Evolutionary conservation across 1,140 invertebrate genomes (phyloP), one percentile per base, ranked within the genome.

Genomic region (Galleria mellonella): DNA sequence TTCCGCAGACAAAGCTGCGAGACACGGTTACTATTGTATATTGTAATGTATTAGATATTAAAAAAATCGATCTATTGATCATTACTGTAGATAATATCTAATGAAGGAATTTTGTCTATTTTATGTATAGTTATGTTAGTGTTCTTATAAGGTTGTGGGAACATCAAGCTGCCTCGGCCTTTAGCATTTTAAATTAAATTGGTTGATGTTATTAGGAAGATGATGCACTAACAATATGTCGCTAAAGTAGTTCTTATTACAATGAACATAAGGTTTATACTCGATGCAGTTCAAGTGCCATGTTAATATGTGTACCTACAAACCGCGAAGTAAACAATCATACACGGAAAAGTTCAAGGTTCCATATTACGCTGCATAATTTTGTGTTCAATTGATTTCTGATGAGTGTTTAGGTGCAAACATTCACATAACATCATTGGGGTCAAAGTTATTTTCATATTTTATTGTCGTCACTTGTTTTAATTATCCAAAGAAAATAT

Each of bases 381-480:
- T 50, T 69, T 68, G 61, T 69, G 50, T 58, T 50, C 57, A 78
- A 78, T 76, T 72, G 61, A 63, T 62, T 78, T 70, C 48, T 77
- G 56, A 63, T 58, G 61, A 57, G 55, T 53, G 28, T 36, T 51
- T 14, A 52, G 43, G 30, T 49, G 51, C 32, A 42, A 55, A 51
- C 8, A 31, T 42, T 44, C 33, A 23, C 17, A 23, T 23, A 23
- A 23, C 17, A 23, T 23, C 2, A 23, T 23, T 23, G 17, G 6
- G 17, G 17, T 23, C 17, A 23, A 23, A 23, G 17, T 23, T 23
- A 3, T 23, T 23, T 23, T 3, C 6, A 23, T n/a, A n/a, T n/a
- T n/a, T n/a, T n/a, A n/a, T n/a, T n/a, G n/a, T n/a, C 17, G 17
- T 23, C 17, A 23, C 17, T 23, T 23, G 17, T 23, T 23, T 3